Evolutionary conservation across 2,797 vertebrate species (phyloP).

Genomic region (Pteronotus mesoamericanus): DNA sequence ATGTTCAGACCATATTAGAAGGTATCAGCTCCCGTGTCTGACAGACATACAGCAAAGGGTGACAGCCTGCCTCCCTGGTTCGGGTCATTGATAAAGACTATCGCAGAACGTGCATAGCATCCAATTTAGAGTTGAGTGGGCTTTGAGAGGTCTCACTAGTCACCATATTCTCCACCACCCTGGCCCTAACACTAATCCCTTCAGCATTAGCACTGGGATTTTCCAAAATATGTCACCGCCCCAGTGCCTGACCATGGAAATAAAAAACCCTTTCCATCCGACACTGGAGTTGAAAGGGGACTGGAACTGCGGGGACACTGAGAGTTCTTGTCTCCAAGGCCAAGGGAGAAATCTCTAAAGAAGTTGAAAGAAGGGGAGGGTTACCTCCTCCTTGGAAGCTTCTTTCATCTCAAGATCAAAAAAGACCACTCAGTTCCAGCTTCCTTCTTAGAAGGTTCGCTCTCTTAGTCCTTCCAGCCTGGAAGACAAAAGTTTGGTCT

Average conservation of each 20-base stretch:
- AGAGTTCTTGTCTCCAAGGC: background rate
- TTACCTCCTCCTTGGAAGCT: background rate
- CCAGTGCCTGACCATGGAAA: background rate
- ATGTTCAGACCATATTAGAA: background rate
- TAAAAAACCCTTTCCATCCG: background rate
- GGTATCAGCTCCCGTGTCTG: background rate
- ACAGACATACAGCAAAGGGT: background rate
- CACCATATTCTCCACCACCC: background rate
- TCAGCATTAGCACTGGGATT: background rate
- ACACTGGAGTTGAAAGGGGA: background rate
- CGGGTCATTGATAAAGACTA: background rate
- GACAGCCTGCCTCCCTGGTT: background rate
- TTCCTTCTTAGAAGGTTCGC: conserved; percentile 19
- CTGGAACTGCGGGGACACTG: background rate
- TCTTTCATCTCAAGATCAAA: background rate
- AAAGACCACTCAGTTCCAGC: background rate
- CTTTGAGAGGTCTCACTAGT: background rate
- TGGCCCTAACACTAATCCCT: background rate
- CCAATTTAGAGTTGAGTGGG: background rate
- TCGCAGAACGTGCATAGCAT: background rate
- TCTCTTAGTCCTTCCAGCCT: background rate
- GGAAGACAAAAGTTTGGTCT: background rate
- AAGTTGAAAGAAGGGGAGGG: background rate
- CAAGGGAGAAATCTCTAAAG: background rate
- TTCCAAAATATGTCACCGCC: background rate